phyloP scores from a whole-genome alignment of 2,888 invertebrate species.

The Drosophila ezoana region DNA sequence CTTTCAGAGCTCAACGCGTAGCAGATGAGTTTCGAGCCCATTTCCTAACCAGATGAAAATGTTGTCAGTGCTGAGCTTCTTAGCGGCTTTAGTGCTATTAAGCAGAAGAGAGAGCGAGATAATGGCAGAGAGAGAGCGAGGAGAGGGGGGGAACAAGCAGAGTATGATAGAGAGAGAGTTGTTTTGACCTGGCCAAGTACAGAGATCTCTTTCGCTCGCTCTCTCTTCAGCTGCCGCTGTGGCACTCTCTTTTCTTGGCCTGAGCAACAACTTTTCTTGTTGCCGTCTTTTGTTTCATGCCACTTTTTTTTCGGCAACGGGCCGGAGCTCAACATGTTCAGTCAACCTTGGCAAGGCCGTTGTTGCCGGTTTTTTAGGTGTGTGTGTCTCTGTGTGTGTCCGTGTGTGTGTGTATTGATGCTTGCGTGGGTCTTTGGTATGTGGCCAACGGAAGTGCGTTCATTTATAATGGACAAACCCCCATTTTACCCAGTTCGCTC shows the following conservation, averaged over 20 bases:
- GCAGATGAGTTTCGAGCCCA: constrained; percentile 46
- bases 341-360: constrained; percentile 85
- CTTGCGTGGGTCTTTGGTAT: constrained; percentile 69
- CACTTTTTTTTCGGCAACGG: constrained; percentile 65
- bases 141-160: constrained; percentile 25
- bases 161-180: constrained; percentile 27
- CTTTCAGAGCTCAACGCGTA: constrained; percentile 40
- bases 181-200: constrained; percentile 29
- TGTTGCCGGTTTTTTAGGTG: constrained; percentile 79
- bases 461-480: constrained; percentile 61
- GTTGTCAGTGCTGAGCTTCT: constrained; percentile 65
- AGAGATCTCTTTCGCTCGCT: constrained; percentile 8
- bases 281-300: constrained; percentile 62
- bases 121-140: background rate
- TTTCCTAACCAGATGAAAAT: constrained; percentile 58
- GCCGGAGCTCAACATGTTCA: constrained; percentile 70
- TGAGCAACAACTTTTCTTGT: constrained; percentile 64
- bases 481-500: constrained; percentile 12
- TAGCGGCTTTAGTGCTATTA: constrained; percentile 65
- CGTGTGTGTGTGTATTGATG: constrained; percentile 31
- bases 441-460: constrained; percentile 73
- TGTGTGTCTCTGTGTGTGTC: constrained; percentile 32
- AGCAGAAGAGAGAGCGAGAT: constrained; percentile 19
- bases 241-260: constrained; percentile 47
- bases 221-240: constrained; percentile 21